phyloP scores from a whole-genome alignment of 2,888 invertebrate species.

The Trichopoda pennipes region DNA sequence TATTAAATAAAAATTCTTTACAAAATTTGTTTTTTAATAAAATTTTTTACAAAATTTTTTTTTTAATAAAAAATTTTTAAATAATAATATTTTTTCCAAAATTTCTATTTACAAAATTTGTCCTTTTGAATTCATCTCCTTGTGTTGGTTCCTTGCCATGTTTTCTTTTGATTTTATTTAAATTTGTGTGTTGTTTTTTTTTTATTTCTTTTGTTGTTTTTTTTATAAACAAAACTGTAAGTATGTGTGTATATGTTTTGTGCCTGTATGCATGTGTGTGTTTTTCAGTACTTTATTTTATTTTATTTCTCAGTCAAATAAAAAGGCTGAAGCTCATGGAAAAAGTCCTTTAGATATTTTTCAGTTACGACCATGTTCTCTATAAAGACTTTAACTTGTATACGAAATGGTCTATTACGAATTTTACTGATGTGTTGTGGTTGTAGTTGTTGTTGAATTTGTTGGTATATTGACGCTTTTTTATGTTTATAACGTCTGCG shows the following conservation, averaged over 20 bases:
- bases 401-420: constrained; percentile 45
- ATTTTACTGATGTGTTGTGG: neutral
- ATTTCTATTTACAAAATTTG: too few relatives aligned
- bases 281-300: constrained; percentile 33
- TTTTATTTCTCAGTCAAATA: constrained; percentile 31
- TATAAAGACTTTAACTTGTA: constrained; percentile 30
- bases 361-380: constrained; percentile 1
- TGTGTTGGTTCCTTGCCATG: neutral
- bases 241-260: too few relatives aligned
- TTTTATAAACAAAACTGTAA: constrained; percentile 17
- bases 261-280: constrained; percentile 23
- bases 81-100: too few relatives aligned
- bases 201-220: constrained; percentile 19
- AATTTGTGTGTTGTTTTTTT: constrained; percentile 11
- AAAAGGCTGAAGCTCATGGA: constrained; percentile 34
- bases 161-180: constrained; percentile 12
- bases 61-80: too few relatives aligned
- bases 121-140: neutral
- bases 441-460: constrained; percentile 30
- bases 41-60: too few relatives aligned
- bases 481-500: constrained; percentile 68
- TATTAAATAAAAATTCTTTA: too few relatives aligned
- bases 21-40: too few relatives aligned
- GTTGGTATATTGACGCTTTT: constrained; percentile 62
- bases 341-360: constrained; percentile 63